These are phyloP conservation scores for Glossosoma conforme DNA, from an alignment of 1,140 invertebrate genomes.

Conservation along the genomic window DNA sequence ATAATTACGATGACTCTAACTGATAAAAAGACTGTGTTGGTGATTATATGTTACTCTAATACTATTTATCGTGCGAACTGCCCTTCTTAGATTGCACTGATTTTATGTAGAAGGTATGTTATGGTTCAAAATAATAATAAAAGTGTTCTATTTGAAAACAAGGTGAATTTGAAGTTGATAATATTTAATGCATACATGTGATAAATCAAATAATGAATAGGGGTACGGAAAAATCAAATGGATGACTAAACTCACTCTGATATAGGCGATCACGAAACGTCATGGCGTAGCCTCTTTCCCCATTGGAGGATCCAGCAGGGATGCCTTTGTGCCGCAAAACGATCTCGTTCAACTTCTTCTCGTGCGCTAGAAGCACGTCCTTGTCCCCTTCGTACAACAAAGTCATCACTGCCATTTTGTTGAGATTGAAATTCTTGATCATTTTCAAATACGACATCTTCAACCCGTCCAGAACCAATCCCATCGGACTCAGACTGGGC, in stretches of 20 bases:
- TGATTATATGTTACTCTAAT: too few species aligned
- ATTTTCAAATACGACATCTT: slow-evolving; percentile 89
- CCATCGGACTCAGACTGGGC: slow-evolving; percentile 39
- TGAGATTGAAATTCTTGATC: slow-evolving; percentile 83
- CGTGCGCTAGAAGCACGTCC: slow-evolving; percentile 67
- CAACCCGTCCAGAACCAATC: slow-evolving; percentile 68
- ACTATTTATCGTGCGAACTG: too few species aligned
- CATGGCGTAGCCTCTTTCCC: slow-evolving; percentile 89
- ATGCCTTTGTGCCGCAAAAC: slow-evolving; percentile 71
- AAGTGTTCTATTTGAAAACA: too few species aligned
- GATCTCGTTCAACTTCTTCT: slow-evolving; percentile 82
- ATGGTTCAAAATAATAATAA: too few species aligned
- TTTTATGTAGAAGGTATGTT: too few species aligned
- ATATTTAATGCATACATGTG: background rate
- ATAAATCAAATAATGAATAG: background rate
- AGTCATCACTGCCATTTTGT: slow-evolving; percentile 86
- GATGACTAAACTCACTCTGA: slow-evolving; percentile 64
- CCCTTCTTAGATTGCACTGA: too few species aligned
- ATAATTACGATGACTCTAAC: too few species aligned
- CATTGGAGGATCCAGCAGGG: slow-evolving; percentile 87
- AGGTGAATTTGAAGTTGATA: background rate
- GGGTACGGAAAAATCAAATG: background rate
- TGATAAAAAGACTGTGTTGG: too few species aligned
- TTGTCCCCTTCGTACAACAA: slow-evolving; percentile 83
- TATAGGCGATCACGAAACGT: slow-evolving; percentile 99